These are phyloP conservation scores for Therioaphis trifolii DNA, from an alignment of 2,888 invertebrate genomes.

Conservation along the genomic window DNA sequence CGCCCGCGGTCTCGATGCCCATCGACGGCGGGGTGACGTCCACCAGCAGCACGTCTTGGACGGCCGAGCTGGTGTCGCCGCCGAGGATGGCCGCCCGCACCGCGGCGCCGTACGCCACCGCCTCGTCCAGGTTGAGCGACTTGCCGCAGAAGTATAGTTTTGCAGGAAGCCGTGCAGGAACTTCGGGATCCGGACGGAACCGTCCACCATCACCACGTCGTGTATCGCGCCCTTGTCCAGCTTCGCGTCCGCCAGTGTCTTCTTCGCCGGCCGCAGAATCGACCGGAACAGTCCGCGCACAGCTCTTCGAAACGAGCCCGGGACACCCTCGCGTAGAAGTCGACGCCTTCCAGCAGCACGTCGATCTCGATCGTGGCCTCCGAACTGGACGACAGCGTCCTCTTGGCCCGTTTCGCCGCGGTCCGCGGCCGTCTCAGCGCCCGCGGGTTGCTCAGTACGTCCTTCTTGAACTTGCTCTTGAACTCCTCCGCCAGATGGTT, in stretches of 20 bases:
- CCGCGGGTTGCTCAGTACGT: not conserved
- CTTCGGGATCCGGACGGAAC: conserved; percentile 83
- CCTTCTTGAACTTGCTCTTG: too few species aligned
- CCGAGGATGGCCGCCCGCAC: conserved; percentile 85
- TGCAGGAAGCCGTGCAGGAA: conserved; percentile 79
- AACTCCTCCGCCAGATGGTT: too few species aligned
- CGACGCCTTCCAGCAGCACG: conserved; percentile 71
- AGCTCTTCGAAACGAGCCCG: conserved; percentile 83
- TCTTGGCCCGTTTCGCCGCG: conserved; percentile 72
- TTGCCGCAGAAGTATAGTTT: conserved; percentile 77
- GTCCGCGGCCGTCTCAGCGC: conserved; percentile 70
- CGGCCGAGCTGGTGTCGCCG: conserved; percentile 73
- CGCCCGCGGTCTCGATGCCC: too few species aligned
- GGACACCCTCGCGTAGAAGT: conserved; percentile 77
- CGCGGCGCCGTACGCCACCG: too few species aligned
- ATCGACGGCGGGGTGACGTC: conserved; percentile 75
- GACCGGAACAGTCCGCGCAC: conserved; percentile 78
- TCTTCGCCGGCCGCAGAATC: conserved; percentile 82
- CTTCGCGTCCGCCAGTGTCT: conserved; percentile 81
- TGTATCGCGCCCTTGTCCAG: conserved; percentile 80
- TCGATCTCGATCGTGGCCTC: conserved; percentile 72
- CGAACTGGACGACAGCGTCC: conserved; percentile 71
- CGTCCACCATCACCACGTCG: conserved; percentile 84
- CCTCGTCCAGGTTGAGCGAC: conserved; percentile 77
- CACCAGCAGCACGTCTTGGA: conserved; percentile 79